These are phyloP conservation scores for Noctua janthina DNA, from an alignment of 2,888 invertebrate species.

Conservation along the genomic window DNA sequence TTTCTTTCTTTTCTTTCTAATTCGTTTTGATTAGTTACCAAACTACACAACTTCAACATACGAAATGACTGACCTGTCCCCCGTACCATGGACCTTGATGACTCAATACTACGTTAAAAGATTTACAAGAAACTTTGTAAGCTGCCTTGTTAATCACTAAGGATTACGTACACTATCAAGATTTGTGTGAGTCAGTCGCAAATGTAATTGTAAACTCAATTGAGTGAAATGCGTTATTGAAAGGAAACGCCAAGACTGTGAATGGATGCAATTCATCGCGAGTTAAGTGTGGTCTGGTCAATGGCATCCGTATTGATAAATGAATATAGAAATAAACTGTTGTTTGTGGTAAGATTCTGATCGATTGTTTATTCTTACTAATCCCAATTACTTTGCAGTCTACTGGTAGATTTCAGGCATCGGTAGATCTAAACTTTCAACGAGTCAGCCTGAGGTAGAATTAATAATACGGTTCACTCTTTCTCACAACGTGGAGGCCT, in stretches of 20 bases:
- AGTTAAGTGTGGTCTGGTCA: conserved; percentile 20
- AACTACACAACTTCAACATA: not conserved
- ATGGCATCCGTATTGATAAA: not conserved
- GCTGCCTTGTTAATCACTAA: not conserved
- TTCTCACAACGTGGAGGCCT: too few species aligned
- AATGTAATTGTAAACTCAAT: conserved; percentile 9
- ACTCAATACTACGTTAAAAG: not conserved
- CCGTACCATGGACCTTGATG: not conserved
- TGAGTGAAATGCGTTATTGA: conserved; percentile 35
- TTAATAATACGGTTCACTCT: too few species aligned
- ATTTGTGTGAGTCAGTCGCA: conserved; percentile 2
- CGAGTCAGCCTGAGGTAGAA: not conserved
- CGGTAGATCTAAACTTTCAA: not conserved
- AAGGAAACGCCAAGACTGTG: conserved; percentile 31
- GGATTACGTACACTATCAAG: not conserved
- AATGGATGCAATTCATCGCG: conserved; percentile 18
- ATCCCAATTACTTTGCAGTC: not conserved
- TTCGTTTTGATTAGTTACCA: not conserved
- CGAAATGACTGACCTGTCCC: not conserved
- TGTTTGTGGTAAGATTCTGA: not conserved
- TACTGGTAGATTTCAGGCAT: not conserved
- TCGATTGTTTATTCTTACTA: too few species aligned
- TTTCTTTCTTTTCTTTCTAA: too few species aligned
- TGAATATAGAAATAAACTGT: not conserved
- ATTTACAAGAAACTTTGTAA: not conserved